Evolutionary conservation across 1,140 invertebrate species (phyloP).

Genomic region (Sarcophaga peregrina): DNA sequence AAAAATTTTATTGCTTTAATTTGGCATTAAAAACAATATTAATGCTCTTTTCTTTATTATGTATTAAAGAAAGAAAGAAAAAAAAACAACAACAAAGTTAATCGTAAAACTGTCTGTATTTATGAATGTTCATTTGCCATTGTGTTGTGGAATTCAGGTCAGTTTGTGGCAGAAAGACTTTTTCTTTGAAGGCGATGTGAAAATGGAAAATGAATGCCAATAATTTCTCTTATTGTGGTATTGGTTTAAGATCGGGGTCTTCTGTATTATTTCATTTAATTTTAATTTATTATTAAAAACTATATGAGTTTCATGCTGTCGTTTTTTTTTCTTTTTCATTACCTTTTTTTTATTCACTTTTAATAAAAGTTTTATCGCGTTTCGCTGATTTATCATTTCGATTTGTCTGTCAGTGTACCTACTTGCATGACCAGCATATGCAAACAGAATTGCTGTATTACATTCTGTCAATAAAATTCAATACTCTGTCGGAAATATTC

Average conservation of each 20-base stretch:
- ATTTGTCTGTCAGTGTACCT: background rate
- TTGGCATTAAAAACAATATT: background rate
- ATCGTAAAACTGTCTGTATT: background rate
- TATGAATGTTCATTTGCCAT: background rate
- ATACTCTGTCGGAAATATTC: background rate
- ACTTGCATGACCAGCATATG: no score
- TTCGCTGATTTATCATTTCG: constrained; percentile 4
- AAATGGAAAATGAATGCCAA: constrained; percentile 22
- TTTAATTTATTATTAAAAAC: background rate
- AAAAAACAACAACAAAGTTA: no score
- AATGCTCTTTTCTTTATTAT: background rate
- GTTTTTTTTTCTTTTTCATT: background rate
- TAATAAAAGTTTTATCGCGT: background rate
- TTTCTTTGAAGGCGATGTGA: background rate
- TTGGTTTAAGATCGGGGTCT: background rate
- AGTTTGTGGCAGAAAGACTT: background rate
- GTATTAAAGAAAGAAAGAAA: background rate
- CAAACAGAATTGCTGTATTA: background rate
- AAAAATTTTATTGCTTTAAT: background rate
- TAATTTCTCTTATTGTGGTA: constrained; percentile 11
- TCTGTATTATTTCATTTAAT: no score
- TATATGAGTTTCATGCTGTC: background rate
- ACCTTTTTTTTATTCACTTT: background rate
- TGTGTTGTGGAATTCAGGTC: background rate
- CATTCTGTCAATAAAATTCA: constrained; percentile 1